Base-by-base conservation (phyloP, 2,113 vertebrate species). In the Delphinus delphis region DNA sequence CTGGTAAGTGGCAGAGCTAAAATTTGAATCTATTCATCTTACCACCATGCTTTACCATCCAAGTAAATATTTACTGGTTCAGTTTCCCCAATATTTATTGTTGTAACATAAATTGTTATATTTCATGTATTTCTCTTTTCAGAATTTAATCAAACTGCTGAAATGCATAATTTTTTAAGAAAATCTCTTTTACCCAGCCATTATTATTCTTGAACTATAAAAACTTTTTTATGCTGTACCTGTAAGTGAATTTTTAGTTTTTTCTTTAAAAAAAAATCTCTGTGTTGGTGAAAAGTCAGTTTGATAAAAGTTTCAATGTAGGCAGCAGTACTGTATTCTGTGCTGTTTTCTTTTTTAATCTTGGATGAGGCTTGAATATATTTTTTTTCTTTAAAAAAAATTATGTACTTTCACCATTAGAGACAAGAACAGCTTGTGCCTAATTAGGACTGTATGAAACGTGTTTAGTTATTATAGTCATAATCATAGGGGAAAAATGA, bases 351-450 rank as follows among this genome's bases (percentile, higher is more conserved):
- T 50, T 65, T 80, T 50, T 41, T 1, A n/a, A 77, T 91, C 36
- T 74, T 58, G 6, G 25, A 47, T 93, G 31, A 95, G 7, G 4
- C 65, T 82, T 71, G 68, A 76, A 68, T 7, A 2, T 84, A 58
- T 55, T 82, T 41, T 70, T 50, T 87, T 88, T 38, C 11, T 53
- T 53, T 53, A 58, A 58, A 58, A 58, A 58, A 58, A 58, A 63
- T 55, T 33, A 23, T 82, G 33, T 44, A 31, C 38, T 70, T 90
- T 50, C 44, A 60, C 38, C 86, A 1, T 44, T 73, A 17, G 33
- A 83, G 21, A 92, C 38, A 76, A 89, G 63, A 80, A 93, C 50
- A 81, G 38, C 60, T 63, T 95, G 71, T 96, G 50, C 60, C 25
- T 55, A n/a, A 3, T 91, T 79, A 84, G 71, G 23, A 88, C 63